Conservation (phyloP, 2,888 invertebrate species). For the Calameuta idolon region DNA sequence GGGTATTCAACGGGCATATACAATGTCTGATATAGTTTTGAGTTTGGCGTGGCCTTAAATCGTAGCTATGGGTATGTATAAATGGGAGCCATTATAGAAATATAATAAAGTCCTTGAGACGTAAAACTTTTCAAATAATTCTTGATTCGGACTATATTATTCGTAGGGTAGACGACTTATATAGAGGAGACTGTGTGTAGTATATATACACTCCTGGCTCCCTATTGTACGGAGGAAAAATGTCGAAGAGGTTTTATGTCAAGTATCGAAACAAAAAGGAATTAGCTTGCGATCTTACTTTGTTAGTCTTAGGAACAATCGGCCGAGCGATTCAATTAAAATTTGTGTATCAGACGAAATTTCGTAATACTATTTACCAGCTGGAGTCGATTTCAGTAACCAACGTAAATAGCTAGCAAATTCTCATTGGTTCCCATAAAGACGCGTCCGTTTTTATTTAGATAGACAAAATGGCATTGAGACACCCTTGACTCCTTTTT, state of each 20-base stretch:
- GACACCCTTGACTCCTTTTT: neutral
- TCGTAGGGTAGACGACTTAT: neutral
- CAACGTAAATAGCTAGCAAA: neutral
- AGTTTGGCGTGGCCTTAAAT: neutral
- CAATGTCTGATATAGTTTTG: neutral
- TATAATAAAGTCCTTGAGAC: slow-evolving; percentile 22
- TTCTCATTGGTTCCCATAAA: neutral
- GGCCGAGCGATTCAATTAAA: neutral
- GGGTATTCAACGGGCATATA: neutral
- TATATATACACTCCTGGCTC: neutral
- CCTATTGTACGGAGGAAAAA: neutral
- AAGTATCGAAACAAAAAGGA: neutral
- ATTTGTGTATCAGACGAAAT: neutral
- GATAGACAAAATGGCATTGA: neutral
- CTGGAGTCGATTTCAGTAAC: neutral
- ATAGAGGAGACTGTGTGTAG: neutral
- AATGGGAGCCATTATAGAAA: slow-evolving; percentile 12
- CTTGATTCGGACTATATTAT: slow-evolving; percentile 22
- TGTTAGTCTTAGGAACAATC: neutral
- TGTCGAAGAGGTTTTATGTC: neutral
- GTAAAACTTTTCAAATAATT: slow-evolving; percentile 23
- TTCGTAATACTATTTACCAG: neutral
- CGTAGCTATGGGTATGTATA: neutral
- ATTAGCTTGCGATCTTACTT: neutral
- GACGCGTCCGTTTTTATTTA: neutral